phyloP scores from a whole-genome alignment of 2,888 invertebrate species.

The Euspilapteryx auroguttella region DNA sequence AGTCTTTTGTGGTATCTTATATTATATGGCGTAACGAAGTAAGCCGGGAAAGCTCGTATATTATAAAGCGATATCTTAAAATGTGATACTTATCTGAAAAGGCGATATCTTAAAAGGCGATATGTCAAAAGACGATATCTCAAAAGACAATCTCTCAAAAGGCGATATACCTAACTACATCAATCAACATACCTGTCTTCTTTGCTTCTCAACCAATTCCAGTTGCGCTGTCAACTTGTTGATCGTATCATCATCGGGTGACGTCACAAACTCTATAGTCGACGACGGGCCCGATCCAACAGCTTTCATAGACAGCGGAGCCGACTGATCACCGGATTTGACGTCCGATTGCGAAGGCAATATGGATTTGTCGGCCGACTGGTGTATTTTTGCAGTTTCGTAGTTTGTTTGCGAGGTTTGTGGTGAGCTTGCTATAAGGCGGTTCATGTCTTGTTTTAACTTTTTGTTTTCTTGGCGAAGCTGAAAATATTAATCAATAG shows the following conservation, averaged over 20 bases:
- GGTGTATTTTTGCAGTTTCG: conserved; percentile 13
- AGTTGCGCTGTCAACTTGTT: conserved; percentile 44
- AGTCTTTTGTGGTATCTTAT: no score
- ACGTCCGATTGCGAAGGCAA: not conserved
- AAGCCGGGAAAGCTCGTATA: no score
- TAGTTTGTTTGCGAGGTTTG: no score
- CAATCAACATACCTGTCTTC: conserved; percentile 26
- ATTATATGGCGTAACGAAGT: no score
- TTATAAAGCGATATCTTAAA: no score
- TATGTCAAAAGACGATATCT: no score
- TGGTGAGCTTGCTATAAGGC: no score
- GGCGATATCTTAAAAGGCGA: no score
- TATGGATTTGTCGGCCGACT: not conserved
- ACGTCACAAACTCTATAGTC: conserved; percentile 44
- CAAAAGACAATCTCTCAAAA: no score
- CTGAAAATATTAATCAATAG: conserved; percentile 13
- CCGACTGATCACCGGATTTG: conserved; percentile 1
- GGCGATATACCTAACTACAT: no score
- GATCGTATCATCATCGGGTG: conserved; percentile 46
- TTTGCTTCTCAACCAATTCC: conserved; percentile 41
- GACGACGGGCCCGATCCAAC: conserved; percentile 33
- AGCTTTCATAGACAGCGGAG: no score
- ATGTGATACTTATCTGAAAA: no score
- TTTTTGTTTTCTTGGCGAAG: conserved; percentile 40
- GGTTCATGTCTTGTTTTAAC: conserved; percentile 27